Percentiles rank a stretch among this genome's conserved stretches.
These are phyloP conservation scores for Phalacrocorax aristotelis DNA, from an alignment of 2,113 vertebrate species.

Conservation along the genomic window DNA sequence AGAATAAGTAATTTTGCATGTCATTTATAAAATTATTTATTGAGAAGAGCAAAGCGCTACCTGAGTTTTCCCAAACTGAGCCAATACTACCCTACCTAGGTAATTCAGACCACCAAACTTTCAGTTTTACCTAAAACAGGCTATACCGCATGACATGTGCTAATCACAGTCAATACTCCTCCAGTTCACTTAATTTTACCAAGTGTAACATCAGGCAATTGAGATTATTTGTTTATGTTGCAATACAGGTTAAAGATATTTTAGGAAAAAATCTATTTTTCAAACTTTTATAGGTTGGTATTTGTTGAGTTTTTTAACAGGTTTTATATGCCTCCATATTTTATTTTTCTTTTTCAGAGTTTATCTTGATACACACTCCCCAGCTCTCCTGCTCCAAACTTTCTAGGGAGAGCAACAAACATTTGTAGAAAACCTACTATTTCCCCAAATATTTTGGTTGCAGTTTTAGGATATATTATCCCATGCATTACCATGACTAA, in stretches of 20 bases:
- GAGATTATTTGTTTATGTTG: background rate
- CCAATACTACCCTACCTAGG: background rate
- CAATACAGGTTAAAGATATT: background rate
- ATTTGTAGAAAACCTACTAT: background rate
- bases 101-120: background rate
- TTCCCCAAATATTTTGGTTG: background rate
- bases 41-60: background rate
- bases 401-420: background rate
- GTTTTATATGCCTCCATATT: background rate
- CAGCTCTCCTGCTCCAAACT: background rate
- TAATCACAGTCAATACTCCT: background rate
- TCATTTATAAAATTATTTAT: background rate
- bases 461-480: background rate
- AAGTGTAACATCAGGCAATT: background rate
- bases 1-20: background rate
- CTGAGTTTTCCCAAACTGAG: background rate
- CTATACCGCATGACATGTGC: background rate
- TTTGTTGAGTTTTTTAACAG: background rate
- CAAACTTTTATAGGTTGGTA: background rate
- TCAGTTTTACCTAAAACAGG: background rate
- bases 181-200: background rate
- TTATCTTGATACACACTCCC: background rate
- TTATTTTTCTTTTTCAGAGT: background rate
- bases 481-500: background rate
- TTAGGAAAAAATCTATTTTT: background rate